Base-by-base conservation (phyloP, 2,888 invertebrate genomes). In the Crocallis elinguaria region DNA sequence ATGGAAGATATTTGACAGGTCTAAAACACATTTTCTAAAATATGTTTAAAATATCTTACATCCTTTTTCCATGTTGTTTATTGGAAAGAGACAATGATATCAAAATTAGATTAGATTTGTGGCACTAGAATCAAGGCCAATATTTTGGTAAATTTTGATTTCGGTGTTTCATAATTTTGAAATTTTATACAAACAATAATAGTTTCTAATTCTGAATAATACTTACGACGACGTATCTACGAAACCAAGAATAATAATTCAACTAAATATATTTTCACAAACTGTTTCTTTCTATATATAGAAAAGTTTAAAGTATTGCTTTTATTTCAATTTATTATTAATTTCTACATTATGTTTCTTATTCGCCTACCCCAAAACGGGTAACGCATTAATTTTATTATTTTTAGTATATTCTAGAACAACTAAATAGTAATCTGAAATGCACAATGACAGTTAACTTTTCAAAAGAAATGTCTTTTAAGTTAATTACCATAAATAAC, bases 401-500 rank as follows among this genome's bases (percentile, higher is more conserved):
- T 38, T 25, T 35, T 19, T 11, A 30, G 6, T 42, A 35, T 42
- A 35, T 49, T 52, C 55, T 49, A 49, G 29, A 49, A 14, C 11
- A 35, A 35, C 3, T 13, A 49, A 48, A 42, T 21, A 19, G 21
- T 38, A 16, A 30, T 38, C 23, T 33, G 17, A 43, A 43, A 50
- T 27, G 38, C 50, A 16, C 13, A 37, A 25, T 13, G 17, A 48
- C 29, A n/a, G 5, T 12, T 16, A 8, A 37, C 30, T 38, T 33
- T 33, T 16, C 29, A 35, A 35, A 39, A 19, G n/a, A 32, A 43
- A 48, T 53, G 53, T 53, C 53, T 54, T 54, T 54, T 48, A 27
- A 23, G 14, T 54, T 27, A 43, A 50, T 55, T 38, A 53, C 43
- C 37, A 27, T 25, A 43, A 53, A 56, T 56, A 50, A 60, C 42